phyloP scores from a whole-genome alignment of 2,797 vertebrate species.

The Poliocrania exsul region DNA sequence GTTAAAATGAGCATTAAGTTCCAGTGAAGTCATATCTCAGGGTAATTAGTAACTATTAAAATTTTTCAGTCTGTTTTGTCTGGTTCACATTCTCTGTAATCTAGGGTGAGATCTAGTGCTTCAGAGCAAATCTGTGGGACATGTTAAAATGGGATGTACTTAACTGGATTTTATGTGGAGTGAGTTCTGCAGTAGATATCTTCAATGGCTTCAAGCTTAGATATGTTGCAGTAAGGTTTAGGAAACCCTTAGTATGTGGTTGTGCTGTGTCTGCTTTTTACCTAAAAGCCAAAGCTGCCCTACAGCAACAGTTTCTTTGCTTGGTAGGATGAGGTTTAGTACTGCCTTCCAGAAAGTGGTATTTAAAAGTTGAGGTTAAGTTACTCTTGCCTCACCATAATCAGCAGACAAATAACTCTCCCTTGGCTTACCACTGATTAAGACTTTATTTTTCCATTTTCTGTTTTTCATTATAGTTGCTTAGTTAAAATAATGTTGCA shows the following conservation, averaged over 20 bases:
- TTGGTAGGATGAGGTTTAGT: background rate
- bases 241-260: background rate
- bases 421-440: background rate
- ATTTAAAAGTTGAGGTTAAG: background rate
- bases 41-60: background rate
- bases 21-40: rapidly evolving
- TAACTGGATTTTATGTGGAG: background rate
- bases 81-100: background rate
- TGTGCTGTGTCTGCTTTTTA: background rate
- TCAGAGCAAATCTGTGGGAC: background rate
- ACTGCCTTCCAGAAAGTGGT: background rate
- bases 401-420: background rate
- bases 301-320: background rate
- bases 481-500: background rate
- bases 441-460: background rate
- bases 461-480: background rate
- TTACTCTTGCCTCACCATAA: background rate
- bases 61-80: background rate
- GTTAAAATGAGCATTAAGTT: background rate
- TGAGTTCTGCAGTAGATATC: background rate
- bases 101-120: background rate
- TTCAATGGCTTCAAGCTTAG: background rate
- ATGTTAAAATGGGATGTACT: background rate
- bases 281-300: background rate
- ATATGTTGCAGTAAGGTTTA: background rate